These are phyloP conservation scores for Kryptolebias ocellatus DNA, from an alignment of 2,797 vertebrate genomes.

Conservation along the genomic window DNA sequence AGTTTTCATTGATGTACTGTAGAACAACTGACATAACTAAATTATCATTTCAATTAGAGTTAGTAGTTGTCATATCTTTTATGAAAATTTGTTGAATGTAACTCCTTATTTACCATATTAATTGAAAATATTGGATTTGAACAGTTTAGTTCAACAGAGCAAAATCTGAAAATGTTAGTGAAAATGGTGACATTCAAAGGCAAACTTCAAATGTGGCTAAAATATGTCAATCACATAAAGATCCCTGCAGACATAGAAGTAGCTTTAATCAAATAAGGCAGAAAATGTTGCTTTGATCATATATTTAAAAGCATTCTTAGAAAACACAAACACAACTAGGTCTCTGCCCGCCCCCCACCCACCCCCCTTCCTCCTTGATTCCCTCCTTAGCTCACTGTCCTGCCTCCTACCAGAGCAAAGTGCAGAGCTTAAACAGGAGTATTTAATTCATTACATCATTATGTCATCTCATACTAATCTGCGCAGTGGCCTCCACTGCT, in stretches of 20 bases:
- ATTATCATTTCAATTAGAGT: no score
- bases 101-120: no score
- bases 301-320: slow-evolving; percentile 30
- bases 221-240: slow-evolving; percentile 60
- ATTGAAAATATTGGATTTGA: no score
- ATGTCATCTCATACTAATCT: slow-evolving; percentile 95
- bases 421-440: slow-evolving; percentile 84
- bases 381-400: slow-evolving; percentile 51
- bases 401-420: slow-evolving; percentile 63
- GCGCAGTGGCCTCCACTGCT: slow-evolving; percentile 87
- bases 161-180: not conserved
- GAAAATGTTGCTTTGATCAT: slow-evolving; percentile 63
- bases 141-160: not conserved
- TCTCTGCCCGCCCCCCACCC: slow-evolving; percentile 46
- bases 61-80: no score
- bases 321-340: slow-evolving; percentile 33
- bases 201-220: slow-evolving; percentile 15
- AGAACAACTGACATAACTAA: no score
- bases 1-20: no score
- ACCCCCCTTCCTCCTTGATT: slow-evolving; percentile 36
- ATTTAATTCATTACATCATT: slow-evolving; percentile 96
- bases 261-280: slow-evolving; percentile 53
- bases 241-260: slow-evolving; percentile 36
- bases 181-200: slow-evolving; percentile 16
- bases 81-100: no score